These are phyloP conservation scores for Lucilia cuprina DNA, from an alignment of 1,140 invertebrate genomes.

Conservation along the genomic window DNA sequence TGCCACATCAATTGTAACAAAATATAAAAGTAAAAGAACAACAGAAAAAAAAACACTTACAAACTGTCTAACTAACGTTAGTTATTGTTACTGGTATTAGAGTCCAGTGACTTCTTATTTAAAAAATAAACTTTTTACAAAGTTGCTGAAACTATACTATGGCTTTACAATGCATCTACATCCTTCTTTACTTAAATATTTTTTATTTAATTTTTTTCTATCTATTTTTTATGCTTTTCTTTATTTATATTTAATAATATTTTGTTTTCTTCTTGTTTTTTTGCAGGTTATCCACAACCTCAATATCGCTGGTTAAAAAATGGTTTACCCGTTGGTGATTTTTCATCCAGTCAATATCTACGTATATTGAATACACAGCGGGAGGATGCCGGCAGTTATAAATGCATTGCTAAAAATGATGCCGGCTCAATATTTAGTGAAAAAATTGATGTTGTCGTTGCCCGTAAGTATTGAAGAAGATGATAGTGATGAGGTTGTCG, in stretches of 20 bases:
- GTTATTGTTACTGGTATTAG: not conserved
- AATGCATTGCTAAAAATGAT: constrained; percentile 88
- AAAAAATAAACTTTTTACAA: not conserved
- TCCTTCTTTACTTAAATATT: not conserved
- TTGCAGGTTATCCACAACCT: constrained; percentile 83
- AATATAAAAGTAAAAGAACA: too few relatives aligned
- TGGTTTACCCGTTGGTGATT: constrained; percentile 75
- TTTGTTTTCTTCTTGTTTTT: not conserved
- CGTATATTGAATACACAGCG: constrained; percentile 80
- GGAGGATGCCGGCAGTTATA: constrained; percentile 85
- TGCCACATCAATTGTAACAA: not conserved
- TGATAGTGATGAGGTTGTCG: too few relatives aligned
- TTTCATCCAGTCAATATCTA: constrained; percentile 79
- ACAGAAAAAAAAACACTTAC: not conserved
- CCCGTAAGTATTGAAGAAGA: not conserved
- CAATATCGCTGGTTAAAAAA: constrained; percentile 91
- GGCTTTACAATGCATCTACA: too few relatives aligned
- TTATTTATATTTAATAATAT: not conserved
- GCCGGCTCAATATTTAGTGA: constrained; percentile 91
- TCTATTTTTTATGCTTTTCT: constrained; percentile 12
- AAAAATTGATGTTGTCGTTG: constrained; percentile 75
- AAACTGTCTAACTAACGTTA: not conserved
- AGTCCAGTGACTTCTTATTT: not conserved
- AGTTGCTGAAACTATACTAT: too few relatives aligned
- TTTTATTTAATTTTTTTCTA: not conserved